Conservation (phyloP, 2,888 invertebrate species). For the Oscheius sp. region DNA sequence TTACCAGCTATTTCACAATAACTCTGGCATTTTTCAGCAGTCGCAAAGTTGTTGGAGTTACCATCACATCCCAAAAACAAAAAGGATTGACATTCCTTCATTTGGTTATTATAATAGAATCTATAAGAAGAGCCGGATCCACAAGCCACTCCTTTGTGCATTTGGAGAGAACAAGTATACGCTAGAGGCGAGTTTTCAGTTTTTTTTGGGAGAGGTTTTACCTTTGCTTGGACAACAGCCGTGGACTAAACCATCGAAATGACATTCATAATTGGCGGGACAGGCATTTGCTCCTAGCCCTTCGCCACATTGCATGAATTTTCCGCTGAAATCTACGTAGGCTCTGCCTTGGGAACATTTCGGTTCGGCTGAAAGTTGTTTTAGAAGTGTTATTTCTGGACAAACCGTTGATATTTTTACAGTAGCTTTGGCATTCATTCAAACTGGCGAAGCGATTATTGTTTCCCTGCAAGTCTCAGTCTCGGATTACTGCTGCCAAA, state of each 20-base stretch:
- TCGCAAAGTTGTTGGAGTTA: conserved; percentile 60
- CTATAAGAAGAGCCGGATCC: conserved; percentile 51
- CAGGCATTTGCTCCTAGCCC: conserved; percentile 46
- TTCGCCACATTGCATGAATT: conserved; percentile 52
- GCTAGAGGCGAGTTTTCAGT: conserved; percentile 28
- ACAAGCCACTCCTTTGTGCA: conserved; percentile 52
- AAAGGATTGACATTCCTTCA: conserved; percentile 56
- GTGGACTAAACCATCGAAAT: conserved; percentile 53
- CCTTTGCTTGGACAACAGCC: conserved; percentile 60
- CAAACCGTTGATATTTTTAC: conserved; percentile 54
- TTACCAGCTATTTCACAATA: conserved; percentile 57
- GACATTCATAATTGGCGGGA: conserved; percentile 59
- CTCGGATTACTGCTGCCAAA: too few species aligned
- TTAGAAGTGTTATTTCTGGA: background rate
- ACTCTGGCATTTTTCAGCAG: conserved; percentile 53
- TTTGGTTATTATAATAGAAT: conserved; percentile 53
- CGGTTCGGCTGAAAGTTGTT: conserved; percentile 46
- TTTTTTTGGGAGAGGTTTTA: background rate
- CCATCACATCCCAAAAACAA: conserved; percentile 59
- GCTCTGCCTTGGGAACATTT: conserved; percentile 53
- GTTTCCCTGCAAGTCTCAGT: too few species aligned
- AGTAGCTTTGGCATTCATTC: conserved; percentile 57
- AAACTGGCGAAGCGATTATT: conserved; percentile 56
- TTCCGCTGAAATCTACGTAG: conserved; percentile 51
- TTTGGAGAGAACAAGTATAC: conserved; percentile 54